These are phyloP conservation scores for Calycopis cecrops DNA, from an alignment of 1,140 invertebrate species.

Conservation along the genomic window DNA sequence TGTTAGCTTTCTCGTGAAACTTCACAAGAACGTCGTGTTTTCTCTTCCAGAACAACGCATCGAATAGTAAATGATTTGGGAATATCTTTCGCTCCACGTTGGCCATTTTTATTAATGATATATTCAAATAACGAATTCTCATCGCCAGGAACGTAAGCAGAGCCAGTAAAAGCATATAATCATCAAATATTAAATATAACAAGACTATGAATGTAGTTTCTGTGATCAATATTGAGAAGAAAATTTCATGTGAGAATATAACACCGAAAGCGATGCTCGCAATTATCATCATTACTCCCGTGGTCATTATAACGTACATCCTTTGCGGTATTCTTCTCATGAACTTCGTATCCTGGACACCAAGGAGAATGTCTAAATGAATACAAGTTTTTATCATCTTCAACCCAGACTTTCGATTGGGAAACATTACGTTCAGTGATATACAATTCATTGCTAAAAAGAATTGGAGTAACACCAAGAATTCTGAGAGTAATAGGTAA, in stretches of 20 bases:
- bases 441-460: slow-evolving; percentile 12
- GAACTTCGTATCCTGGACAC: slow-evolving; percentile 39
- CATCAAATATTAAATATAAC: slow-evolving; percentile 34
- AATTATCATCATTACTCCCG: slow-evolving; percentile 10
- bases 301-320: background rate
- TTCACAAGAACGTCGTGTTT: slow-evolving; percentile 34
- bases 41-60: slow-evolving; percentile 38
- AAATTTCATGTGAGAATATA: slow-evolving; percentile 5
- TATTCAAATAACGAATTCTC: slow-evolving; percentile 41
- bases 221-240: slow-evolving; percentile 20
- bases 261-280: slow-evolving; percentile 9
- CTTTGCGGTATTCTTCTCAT: slow-evolving; percentile 33
- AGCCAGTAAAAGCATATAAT: slow-evolving; percentile 25
- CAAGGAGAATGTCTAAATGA: slow-evolving; percentile 40
- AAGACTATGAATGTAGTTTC: slow-evolving; percentile 27
- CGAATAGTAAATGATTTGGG: slow-evolving; percentile 36
- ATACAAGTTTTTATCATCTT: slow-evolving; percentile 30
- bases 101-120: slow-evolving; percentile 42
- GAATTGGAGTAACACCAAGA: slow-evolving; percentile 6
- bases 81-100: slow-evolving; percentile 34
- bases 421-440: slow-evolving; percentile 29
- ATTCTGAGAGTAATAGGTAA: slow-evolving; percentile 29
- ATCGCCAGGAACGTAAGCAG: slow-evolving; percentile 29
- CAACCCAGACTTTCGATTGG: slow-evolving; percentile 26
- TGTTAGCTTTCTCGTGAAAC: slow-evolving; percentile 31